Evolutionary conservation across 2,888 invertebrate genomes (phyloP).

Genomic region (Drosophila longiperda): DNA sequence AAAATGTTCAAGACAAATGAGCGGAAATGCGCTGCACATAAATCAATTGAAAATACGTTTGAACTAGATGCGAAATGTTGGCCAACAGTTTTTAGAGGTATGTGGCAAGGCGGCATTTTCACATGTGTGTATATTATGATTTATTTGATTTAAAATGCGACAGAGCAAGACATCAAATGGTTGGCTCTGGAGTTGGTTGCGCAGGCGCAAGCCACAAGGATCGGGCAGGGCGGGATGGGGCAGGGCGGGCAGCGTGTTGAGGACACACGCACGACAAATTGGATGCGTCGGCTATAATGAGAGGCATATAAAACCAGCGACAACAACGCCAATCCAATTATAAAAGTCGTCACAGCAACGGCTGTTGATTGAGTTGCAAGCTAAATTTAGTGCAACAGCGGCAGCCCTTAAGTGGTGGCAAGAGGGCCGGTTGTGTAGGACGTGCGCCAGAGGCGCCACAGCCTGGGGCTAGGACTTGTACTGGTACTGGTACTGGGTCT

Average conservation of each 20-base stretch:
- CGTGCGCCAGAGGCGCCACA: constrained; percentile 45
- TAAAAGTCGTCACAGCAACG: constrained; percentile 68
- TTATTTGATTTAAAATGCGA: constrained; percentile 65
- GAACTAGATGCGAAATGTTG: constrained; percentile 15
- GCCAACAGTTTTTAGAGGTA: constrained; percentile 12
- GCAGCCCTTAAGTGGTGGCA: constrained; percentile 5
- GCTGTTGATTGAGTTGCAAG: constrained; percentile 74
- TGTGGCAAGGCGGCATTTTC: constrained; percentile 10
- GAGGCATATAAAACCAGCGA: constrained; percentile 37
- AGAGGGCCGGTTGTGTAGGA: constrained; percentile 4
- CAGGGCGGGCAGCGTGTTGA: neutral
- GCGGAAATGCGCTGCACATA: constrained; percentile 46
- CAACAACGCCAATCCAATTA: constrained; percentile 65
- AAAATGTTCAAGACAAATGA: constrained; percentile 44
- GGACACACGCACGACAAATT: constrained; percentile 42
- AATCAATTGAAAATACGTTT: constrained; percentile 48
- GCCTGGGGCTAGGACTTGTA: constrained; percentile 23
- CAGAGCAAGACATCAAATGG: constrained; percentile 48
- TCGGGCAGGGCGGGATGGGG: neutral
- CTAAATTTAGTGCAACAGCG: constrained; percentile 57
- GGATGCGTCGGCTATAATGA: constrained; percentile 44
- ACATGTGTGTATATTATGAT: constrained; percentile 52
- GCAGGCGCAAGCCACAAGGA: constrained; percentile 33
- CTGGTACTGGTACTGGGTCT: constrained; percentile 26
- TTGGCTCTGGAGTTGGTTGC: constrained; percentile 13